Evolutionary conservation across 2,797 vertebrate species (phyloP).

Genomic region (Brachyalestes nurse): DNA sequence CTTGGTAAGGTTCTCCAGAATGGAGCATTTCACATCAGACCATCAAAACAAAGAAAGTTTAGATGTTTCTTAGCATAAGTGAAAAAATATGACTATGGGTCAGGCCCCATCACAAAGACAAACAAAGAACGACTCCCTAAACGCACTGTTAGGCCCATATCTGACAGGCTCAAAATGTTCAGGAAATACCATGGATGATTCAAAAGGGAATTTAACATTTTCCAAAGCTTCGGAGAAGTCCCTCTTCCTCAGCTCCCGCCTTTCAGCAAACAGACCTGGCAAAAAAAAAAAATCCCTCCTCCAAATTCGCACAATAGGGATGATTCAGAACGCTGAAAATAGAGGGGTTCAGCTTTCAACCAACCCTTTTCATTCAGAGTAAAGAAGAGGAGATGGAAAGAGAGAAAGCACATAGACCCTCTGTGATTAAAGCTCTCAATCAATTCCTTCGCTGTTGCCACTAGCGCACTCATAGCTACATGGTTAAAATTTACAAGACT

Average conservation of each 20-base stretch:
- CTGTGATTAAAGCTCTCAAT: conserved; percentile 13
- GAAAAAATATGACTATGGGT: too few relatives aligned
- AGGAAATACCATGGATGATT: conserved; percentile 48
- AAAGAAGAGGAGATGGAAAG: conserved; percentile 24
- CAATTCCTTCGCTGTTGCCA: conserved; percentile 20
- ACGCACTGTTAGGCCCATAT: conserved; percentile 16
- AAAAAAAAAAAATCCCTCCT: conserved; percentile 10
- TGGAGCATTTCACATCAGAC: too few relatives aligned
- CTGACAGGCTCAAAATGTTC: conserved; percentile 27
- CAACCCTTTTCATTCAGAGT: conserved; percentile 21
- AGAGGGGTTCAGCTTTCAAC: conserved; percentile 43
- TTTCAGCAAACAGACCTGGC: conserved; percentile 36
- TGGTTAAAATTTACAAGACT: conserved; percentile 35
- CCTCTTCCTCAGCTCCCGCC: conserved; percentile 22
- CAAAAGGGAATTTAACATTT: conserved; percentile 52
- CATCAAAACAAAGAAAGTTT: too few relatives aligned
- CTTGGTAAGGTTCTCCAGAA: too few relatives aligned
- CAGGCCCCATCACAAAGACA: background rate
- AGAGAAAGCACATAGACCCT: conserved; percentile 21
- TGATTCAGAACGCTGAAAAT: conserved; percentile 42
- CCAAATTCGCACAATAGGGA: conserved; percentile 36
- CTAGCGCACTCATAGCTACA: conserved; percentile 26
- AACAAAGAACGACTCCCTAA: background rate
- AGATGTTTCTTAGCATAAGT: too few relatives aligned
- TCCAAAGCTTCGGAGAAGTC: conserved; percentile 37